phyloP scores from a whole-genome alignment of 2,797 vertebrate genomes.

The Trematomus bernacchii region DNA sequence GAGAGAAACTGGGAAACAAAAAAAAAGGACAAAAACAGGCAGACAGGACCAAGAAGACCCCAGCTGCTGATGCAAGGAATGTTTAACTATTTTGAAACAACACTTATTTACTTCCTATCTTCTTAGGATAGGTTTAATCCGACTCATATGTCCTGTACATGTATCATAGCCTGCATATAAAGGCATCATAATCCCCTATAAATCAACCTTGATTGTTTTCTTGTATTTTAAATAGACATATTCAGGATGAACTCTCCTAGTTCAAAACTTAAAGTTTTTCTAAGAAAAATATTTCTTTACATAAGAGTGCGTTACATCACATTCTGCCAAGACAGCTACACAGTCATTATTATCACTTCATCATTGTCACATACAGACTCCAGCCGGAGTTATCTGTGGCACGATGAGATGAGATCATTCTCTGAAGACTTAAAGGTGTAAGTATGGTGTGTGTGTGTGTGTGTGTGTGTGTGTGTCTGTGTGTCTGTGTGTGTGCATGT shows the following conservation, averaged over 20 bases:
- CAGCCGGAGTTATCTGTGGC: conserved; percentile 32
- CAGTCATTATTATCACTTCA: conserved; percentile 34
- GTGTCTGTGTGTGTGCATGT: too few relatives aligned
- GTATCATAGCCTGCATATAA: neutral
- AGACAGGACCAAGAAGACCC: neutral
- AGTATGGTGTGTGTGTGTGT: conserved; percentile 8
- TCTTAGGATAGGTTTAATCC: too few relatives aligned
- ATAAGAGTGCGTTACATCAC: conserved; percentile 35
- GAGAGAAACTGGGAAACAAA: neutral
- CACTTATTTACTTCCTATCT: too few relatives aligned
- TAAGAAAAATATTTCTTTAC: neutral
- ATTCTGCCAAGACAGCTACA: conserved; percentile 6
- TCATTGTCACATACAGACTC: conserved; percentile 14
- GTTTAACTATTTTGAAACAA: too few relatives aligned
- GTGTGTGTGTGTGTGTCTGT: too few relatives aligned
- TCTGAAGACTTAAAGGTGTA: conserved; percentile 5
- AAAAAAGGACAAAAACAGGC: too few relatives aligned
- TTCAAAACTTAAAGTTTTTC: neutral
- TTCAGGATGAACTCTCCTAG: neutral
- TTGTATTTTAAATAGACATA: neutral
- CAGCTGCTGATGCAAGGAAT: too few relatives aligned
- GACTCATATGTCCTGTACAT: too few relatives aligned
- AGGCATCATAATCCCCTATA: neutral
- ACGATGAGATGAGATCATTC: conserved; percentile 32
- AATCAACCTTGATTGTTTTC: neutral